Evolutionary conservation across 2,797 vertebrate genomes (phyloP).

Genomic region (Crenichthys baileyi): DNA sequence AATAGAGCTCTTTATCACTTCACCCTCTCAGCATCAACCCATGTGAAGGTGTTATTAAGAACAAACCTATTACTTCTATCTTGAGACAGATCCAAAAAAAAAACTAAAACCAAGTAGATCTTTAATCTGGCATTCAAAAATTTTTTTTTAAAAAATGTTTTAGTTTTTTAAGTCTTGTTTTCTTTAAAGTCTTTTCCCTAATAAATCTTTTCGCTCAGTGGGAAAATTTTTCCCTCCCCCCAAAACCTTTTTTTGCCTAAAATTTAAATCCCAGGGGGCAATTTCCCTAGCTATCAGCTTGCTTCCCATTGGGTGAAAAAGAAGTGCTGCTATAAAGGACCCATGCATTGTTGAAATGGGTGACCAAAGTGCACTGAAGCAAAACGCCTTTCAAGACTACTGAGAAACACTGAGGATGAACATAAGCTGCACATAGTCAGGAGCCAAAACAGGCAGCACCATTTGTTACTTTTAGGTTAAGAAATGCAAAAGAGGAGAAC

Average conservation of each 20-base stretch:
- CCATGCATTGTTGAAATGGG: slow-evolving; percentile 59
- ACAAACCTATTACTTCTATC: slow-evolving; percentile 53
- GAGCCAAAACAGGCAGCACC: slow-evolving; percentile 41
- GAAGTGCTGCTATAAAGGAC: slow-evolving; percentile 58
- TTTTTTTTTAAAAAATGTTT: background rate
- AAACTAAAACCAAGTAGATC: slow-evolving; percentile 31
- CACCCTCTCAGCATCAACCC: slow-evolving; percentile 62
- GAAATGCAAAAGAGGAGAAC: slow-evolving; percentile 39
- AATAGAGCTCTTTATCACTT: slow-evolving; percentile 71
- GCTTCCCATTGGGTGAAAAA: slow-evolving; percentile 61
- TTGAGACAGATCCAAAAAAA: slow-evolving; percentile 42
- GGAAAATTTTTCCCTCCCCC: slow-evolving; percentile 54
- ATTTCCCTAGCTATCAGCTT: slow-evolving; percentile 70
- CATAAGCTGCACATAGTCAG: slow-evolving; percentile 64
- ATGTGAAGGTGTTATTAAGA: slow-evolving; percentile 75
- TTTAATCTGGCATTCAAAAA: slow-evolving; percentile 33
- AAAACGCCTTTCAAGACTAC: slow-evolving; percentile 48
- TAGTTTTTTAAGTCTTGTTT: slow-evolving; percentile 9
- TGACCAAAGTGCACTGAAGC: slow-evolving; percentile 64
- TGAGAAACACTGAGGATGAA: slow-evolving; percentile 22
- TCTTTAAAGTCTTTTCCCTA: no score
- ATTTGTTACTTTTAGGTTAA: slow-evolving; percentile 52
- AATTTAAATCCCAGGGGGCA: slow-evolving; percentile 76
- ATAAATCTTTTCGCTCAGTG: slow-evolving; percentile 52
- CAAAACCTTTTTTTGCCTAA: slow-evolving; percentile 67